Evolutionary conservation across 2,797 vertebrate genomes (phyloP).

Genomic region (Eurystomus glaucurus): DNA sequence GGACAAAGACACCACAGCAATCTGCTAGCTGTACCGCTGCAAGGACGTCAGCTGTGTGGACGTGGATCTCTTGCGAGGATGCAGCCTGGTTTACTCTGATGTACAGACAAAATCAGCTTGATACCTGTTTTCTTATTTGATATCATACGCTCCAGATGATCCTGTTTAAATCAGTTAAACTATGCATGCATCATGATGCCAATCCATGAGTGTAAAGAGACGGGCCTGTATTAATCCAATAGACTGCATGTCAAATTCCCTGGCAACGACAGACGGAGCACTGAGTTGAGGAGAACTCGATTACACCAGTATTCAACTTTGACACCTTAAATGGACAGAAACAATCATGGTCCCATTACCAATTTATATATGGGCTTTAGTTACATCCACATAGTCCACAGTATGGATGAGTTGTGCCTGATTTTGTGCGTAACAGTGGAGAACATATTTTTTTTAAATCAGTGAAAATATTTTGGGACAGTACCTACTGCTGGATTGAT

Average conservation of each 20-base stretch:
- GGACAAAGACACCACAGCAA: neutral
- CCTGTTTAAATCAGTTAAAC: neutral
- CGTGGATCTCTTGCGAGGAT: fast-evolving
- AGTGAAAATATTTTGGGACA: neutral
- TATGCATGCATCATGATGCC: neutral
- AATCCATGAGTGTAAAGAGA: neutral
- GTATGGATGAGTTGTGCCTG: neutral
- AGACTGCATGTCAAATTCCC: neutral
- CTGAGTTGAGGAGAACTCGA: neutral
- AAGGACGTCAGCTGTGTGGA: neutral
- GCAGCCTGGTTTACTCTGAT: neutral
- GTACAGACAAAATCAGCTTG: neutral
- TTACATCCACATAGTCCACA: neutral
- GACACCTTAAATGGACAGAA: neutral
- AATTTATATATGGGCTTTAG: neutral
- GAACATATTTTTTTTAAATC: neutral
- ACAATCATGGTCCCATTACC: neutral
- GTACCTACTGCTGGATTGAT: neutral
- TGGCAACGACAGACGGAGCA: neutral
- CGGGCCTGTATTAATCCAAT: neutral
- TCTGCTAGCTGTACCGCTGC: fast-evolving
- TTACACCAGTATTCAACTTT: neutral
- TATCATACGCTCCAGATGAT: neutral
- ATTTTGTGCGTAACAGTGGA: neutral
- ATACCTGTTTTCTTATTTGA: neutral